These are phyloP conservation scores for Dorcus parallelipipedus DNA, from an alignment of 2,888 invertebrate genomes.

Conservation along the genomic window DNA sequence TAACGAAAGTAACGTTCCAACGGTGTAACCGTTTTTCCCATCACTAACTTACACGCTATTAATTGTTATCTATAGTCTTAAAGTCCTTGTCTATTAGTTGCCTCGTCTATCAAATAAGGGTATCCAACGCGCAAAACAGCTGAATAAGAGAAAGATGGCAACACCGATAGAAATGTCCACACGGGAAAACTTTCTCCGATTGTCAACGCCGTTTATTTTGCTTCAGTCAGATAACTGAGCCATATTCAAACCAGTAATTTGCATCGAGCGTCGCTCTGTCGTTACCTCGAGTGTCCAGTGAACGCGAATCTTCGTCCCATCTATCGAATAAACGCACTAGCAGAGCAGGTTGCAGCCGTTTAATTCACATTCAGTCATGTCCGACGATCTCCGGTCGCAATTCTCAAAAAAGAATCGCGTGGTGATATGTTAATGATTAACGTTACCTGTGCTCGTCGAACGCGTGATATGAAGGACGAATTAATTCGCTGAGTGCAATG, in stretches of 20 bases:
- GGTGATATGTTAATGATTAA: constrained; percentile 14
- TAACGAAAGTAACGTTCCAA: no score
- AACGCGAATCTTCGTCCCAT: not conserved
- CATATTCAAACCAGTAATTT: not conserved
- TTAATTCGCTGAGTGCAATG: constrained; percentile 28
- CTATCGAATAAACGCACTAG: not conserved
- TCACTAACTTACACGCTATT: no score
- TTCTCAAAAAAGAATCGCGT: not conserved
- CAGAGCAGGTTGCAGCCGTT: not conserved
- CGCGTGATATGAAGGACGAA: constrained; percentile 29
- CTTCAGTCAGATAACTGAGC: not conserved
- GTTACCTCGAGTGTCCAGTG: no score
- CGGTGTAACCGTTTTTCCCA: no score
- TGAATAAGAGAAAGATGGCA: constrained; percentile 7
- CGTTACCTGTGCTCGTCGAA: constrained; percentile 14
- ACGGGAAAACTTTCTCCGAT: constrained; percentile 26
- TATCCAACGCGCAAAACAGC: constrained; percentile 8
- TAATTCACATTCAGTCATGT: not conserved
- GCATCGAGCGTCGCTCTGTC: no score
- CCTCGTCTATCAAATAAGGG: no score
- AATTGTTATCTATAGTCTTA: no score
- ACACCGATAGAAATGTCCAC: constrained; percentile 15
- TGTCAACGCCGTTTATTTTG: constrained; percentile 26
- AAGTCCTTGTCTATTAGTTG: no score
- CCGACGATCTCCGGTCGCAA: not conserved